Conservation (phyloP, 2,888 invertebrate genomes). For the Euspilapteryx auroguttella region DNA sequence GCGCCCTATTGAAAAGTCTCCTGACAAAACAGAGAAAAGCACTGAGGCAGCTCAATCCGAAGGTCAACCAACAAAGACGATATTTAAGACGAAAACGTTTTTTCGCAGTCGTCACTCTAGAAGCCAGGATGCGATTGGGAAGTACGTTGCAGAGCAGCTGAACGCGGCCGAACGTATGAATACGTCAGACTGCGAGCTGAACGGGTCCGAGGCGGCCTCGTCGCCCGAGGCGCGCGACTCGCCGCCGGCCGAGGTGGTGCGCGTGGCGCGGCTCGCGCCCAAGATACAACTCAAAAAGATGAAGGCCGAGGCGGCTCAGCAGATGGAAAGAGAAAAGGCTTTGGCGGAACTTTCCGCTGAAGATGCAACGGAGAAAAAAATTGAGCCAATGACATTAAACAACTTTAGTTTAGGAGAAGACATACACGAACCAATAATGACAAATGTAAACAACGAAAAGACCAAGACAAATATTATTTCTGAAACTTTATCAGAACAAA, state of each 20-base stretch:
- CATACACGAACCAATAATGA: not conserved
- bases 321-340: slow-evolving; percentile 23
- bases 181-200: slow-evolving; percentile 33
- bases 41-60: slow-evolving; percentile 16
- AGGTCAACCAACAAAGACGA: slow-evolving; percentile 33
- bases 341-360: not conserved
- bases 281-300: slow-evolving; percentile 55
- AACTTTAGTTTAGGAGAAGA: not conserved
- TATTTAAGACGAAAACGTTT: slow-evolving; percentile 58
- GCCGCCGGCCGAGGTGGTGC: slow-evolving; percentile 51
- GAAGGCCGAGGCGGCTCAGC: slow-evolving; percentile 46
- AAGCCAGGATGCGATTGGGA: slow-evolving; percentile 55
- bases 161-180: slow-evolving; percentile 48
- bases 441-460: not conserved
- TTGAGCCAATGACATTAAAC: not conserved
- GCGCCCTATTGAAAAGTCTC: slow-evolving; percentile 44
- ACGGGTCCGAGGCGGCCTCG: slow-evolving; percentile 34
- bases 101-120: slow-evolving; percentile 57
- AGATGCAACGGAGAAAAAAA: not conserved
- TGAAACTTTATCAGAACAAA: too few relatives aligned
- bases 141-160: slow-evolving; percentile 53
- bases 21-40: slow-evolving; percentile 35
- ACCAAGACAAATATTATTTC: not conserved
- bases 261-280: slow-evolving; percentile 55
- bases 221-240: slow-evolving; percentile 41